Conservation (phyloP, 2,113 vertebrate species). For the Nerophis lumbriciformis region DNA sequence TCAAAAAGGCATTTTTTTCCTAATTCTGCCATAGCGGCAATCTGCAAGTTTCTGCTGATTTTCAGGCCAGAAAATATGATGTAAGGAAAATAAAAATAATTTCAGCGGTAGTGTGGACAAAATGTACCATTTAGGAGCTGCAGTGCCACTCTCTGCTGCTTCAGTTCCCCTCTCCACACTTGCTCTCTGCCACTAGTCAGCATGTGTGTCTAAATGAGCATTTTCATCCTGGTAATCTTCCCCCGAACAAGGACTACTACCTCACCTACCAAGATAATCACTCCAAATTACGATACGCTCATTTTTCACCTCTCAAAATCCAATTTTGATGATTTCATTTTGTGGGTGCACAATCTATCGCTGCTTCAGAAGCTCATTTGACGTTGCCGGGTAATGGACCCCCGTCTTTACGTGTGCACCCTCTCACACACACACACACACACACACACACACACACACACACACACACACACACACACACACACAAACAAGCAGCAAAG, state of each 20-base stretch:
- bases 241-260: slow-evolving; percentile 10
- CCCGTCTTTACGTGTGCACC: slow-evolving; percentile 38
- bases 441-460: too few species aligned
- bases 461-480: background rate
- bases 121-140: slow-evolving; percentile 10
- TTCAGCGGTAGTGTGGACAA: slow-evolving; percentile 7
- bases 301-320: slow-evolving; percentile 54
- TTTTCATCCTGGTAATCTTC: slow-evolving; percentile 33
- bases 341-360: slow-evolving; percentile 19
- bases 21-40: background rate
- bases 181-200: slow-evolving; percentile 24
- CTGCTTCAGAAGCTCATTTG: slow-evolving; percentile 46
- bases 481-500: slow-evolving; percentile 22
- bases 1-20: background rate
- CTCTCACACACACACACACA: too few species aligned
- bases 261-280: slow-evolving; percentile 60
- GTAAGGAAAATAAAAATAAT: background rate
- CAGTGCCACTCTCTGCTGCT: slow-evolving; percentile 12
- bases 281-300: slow-evolving; percentile 50
- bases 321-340: slow-evolving; percentile 60
- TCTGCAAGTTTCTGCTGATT: background rate
- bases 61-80: background rate
- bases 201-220: slow-evolving; percentile 20
- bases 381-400: slow-evolving; percentile 46
- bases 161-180: slow-evolving; percentile 21